Evolutionary conservation across 2,113 vertebrate species (phyloP), one percentile per base, ranked within the genome.

Genomic region (Pseudopodoces humilis): DNA sequence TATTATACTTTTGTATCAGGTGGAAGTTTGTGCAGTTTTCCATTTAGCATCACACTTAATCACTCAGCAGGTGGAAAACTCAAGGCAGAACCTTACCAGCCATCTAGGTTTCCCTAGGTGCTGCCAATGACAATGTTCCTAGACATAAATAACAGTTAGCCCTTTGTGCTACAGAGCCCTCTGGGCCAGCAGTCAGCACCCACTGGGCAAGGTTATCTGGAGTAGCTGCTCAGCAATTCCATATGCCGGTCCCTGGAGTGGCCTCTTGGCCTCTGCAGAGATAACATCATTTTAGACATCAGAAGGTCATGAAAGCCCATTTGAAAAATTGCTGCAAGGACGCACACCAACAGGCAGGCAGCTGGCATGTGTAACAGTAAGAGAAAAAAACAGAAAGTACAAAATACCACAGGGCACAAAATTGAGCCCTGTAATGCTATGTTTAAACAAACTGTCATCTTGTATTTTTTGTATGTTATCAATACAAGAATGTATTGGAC

Each of bases 231-330:
- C 31, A 13, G 47, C 14, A 52, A 20, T 23, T 63, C 56, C 76
- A 13, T 4, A 21, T 60, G 21, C 28, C 0, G 0, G 25, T 43
- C 25, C 37, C 69, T 25, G 20, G 31, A 56, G 46, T 4, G 2
- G 33, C 20, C 28, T 63, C 46, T 41, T 47, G 60, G 24, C 37
- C 44, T 39, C 64, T 10, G 0, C n/a, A 70, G 62, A 75, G 52
- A 28, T 89, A 39, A 33, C 30, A 47, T 14, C 3, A 3, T 52
- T 65, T 74, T 17, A 75, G 46, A 82, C 39, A 21, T 7, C 0
- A 74, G 20, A 60, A 30, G 47, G 24, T 49, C 46, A 60, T 3
- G 6, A 47, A 52, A 84, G 9, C 23, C 46, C 1, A 0, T 60
- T 46, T 43, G 33, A 21, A 53, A 58, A 68, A n/a, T n/a, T 69